These are phyloP conservation scores for Gadus chalcogrammus DNA, from an alignment of 2,113 vertebrate species.

Conservation along the genomic window DNA sequence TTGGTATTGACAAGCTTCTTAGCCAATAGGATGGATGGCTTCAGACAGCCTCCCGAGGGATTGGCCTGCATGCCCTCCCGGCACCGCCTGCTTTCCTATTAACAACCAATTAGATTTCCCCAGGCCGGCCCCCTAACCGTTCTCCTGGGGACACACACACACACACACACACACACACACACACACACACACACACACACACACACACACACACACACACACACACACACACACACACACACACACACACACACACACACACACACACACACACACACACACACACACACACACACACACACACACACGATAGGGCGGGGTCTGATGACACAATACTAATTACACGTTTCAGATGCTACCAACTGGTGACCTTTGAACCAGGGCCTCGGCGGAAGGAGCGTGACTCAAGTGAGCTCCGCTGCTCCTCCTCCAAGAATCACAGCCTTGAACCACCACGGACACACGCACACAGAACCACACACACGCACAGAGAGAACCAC, in stretches of 20 bases:
- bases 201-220: too few species aligned
- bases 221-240: neutral
- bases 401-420: too few species aligned
- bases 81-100: conserved; percentile 30
- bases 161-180: too few species aligned
- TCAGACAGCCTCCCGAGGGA: conserved; percentile 32
- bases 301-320: neutral
- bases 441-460: conserved; percentile 13
- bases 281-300: conserved; percentile 2
- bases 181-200: too few species aligned
- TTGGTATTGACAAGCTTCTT: conserved; percentile 37
- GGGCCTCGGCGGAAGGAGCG: too few species aligned
- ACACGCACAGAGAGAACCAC: too few species aligned
- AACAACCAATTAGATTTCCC: conserved; percentile 53
- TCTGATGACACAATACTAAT: too few species aligned
- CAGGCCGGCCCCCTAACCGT: conserved; percentile 31
- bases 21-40: conserved; percentile 38
- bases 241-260: too few species aligned
- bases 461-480: neutral
- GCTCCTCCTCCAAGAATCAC: neutral
- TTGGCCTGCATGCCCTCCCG: conserved; percentile 22
- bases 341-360: too few species aligned
- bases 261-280: neutral
- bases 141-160: too few species aligned
- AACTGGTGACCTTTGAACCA: too few species aligned